Conservation (phyloP, 2,797 vertebrate genomes). For the Tauraco hartlaubi region DNA sequence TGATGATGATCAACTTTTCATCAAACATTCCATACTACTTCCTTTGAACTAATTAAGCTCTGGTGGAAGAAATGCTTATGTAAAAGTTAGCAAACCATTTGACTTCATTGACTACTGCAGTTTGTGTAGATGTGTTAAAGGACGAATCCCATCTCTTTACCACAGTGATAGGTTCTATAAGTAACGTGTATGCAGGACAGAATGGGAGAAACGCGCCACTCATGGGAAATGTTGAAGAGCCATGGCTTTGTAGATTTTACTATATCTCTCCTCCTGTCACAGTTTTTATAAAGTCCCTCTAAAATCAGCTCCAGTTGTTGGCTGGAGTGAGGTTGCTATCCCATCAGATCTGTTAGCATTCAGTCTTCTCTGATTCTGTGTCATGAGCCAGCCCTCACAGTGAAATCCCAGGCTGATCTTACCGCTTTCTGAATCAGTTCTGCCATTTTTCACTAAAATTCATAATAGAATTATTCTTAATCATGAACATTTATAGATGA, state of each 20-base stretch:
- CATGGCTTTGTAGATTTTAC: neutral
- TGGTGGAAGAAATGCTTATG: neutral
- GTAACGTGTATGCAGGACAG: neutral
- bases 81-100: neutral
- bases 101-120: neutral
- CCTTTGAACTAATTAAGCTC: neutral
- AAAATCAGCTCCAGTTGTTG: neutral
- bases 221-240: neutral
- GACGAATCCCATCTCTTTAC: fast-evolving
- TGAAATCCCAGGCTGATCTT: neutral
- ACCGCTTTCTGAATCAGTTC: neutral
- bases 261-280: neutral
- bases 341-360: neutral
- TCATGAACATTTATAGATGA: neutral
- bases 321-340: neutral
- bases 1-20: neutral
- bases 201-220: neutral
- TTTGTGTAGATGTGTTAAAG: neutral
- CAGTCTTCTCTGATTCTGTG: neutral
- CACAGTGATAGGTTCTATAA: neutral
- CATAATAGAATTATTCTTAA: neutral
- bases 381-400: neutral
- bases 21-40: neutral
- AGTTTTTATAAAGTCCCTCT: neutral
- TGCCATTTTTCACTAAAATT: constrained; percentile 2